phyloP scores from a whole-genome alignment of 2,888 invertebrate species.

The Cerceris rybyensis region DNA sequence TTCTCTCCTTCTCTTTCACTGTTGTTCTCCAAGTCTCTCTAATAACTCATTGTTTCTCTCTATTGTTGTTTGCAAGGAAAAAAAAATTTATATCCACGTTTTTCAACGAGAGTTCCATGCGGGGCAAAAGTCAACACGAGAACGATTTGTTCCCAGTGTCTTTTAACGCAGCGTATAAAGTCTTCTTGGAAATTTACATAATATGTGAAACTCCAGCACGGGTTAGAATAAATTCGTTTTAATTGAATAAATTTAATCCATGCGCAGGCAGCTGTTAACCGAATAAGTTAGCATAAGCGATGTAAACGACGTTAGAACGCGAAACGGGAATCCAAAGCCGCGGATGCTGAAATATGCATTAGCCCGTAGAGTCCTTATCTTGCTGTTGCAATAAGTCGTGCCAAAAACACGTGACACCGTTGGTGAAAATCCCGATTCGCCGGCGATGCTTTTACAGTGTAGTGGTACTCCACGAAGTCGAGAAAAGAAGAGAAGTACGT shows the following conservation, averaged over 20 bases:
- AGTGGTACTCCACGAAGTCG: not conserved
- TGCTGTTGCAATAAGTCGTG: slow-evolving; percentile 45
- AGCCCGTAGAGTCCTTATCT: slow-evolving; percentile 31
- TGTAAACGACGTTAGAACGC: slow-evolving; percentile 44
- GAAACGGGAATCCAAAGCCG: slow-evolving; percentile 36
- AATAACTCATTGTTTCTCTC: too few species aligned
- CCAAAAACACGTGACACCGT: slow-evolving; percentile 39
- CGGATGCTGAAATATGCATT: slow-evolving; percentile 52
- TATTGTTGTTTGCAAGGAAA: not conserved
- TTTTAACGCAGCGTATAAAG: slow-evolving; percentile 26
- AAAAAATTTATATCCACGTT: not conserved
- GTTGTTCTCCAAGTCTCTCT: too few species aligned
- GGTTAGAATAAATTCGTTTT: slow-evolving; percentile 50
- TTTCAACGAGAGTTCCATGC: slow-evolving; percentile 18
- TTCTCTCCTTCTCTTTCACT: not conserved
- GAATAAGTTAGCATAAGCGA: slow-evolving; percentile 47
- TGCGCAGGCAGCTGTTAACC: slow-evolving; percentile 26
- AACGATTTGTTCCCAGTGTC: slow-evolving; percentile 62
- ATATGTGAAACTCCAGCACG: slow-evolving; percentile 46
- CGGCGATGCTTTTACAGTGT: too few species aligned
- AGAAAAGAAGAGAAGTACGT: slow-evolving; percentile 13
- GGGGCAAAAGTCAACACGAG: slow-evolving; percentile 26
- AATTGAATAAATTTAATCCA: slow-evolving; percentile 52
- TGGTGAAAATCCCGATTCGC: not conserved
- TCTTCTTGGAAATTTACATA: slow-evolving; percentile 46